Conservation (phyloP, 1,140 invertebrate genomes). For the Halesus radiatus region DNA sequence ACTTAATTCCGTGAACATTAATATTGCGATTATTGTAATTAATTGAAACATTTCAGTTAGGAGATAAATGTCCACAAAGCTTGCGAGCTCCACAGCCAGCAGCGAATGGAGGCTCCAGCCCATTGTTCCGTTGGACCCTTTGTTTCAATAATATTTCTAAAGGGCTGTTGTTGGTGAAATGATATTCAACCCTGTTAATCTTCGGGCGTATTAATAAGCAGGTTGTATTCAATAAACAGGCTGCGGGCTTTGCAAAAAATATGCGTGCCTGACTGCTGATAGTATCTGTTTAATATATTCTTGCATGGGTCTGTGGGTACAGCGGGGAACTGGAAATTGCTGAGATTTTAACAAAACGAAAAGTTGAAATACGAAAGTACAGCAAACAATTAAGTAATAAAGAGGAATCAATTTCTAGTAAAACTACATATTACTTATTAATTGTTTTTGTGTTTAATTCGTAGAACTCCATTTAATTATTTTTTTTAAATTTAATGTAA, state of each 20-base stretch:
- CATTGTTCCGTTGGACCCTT: slow-evolving; percentile 35
- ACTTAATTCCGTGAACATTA: background rate
- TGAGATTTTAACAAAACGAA: no score
- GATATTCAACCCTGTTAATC: slow-evolving; percentile 51
- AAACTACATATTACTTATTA: no score
- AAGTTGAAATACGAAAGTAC: no score
- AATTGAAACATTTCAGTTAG: slow-evolving; percentile 30
- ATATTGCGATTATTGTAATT: slow-evolving; percentile 30
- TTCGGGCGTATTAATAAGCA: slow-evolving; percentile 49
- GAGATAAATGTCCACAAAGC: slow-evolving; percentile 18
- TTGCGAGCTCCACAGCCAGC: background rate
- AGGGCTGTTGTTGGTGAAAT: slow-evolving; percentile 47
- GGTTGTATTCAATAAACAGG: slow-evolving; percentile 46
- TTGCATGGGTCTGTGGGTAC: no score
- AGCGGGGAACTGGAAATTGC: no score
- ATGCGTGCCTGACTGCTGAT: background rate
- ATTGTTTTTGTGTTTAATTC: no score
- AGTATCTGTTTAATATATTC: background rate
- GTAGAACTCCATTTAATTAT: no score
- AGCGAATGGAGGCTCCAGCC: slow-evolving; percentile 3
- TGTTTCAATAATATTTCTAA: slow-evolving; percentile 50
- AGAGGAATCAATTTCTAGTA: no score
- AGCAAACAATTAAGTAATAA: no score
- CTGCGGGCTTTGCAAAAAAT: slow-evolving; percentile 32
- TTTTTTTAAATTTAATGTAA: no score